Conservation (phyloP, 2,888 invertebrate genomes). For the Ecdyonurus torrentis region DNA sequence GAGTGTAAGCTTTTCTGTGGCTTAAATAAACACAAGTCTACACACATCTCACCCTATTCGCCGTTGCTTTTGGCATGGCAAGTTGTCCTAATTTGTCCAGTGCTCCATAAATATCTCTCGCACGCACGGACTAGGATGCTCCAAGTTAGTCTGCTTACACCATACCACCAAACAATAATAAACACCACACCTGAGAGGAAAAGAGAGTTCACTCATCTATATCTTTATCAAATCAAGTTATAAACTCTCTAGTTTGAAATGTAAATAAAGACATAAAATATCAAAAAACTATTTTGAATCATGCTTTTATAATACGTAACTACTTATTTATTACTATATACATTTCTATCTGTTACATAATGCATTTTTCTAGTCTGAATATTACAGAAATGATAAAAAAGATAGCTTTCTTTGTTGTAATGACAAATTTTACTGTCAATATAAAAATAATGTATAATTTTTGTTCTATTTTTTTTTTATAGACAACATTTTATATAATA, state of each 20-base stretch:
- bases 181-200: background rate
- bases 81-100: conserved; percentile 3
- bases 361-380: no score
- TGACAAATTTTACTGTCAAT: no score
- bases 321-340: no score
- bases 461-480: no score
- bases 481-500: background rate
- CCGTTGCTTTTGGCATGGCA: background rate
- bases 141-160: background rate
- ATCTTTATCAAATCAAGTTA: no score
- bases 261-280: no score
- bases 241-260: no score
- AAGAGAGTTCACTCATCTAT: background rate
- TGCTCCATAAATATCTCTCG: background rate
- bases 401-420: no score
- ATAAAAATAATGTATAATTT: no score
- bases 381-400: no score
- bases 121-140: background rate
- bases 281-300: no score
- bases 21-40: background rate
- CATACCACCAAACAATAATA: background rate
- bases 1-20: background rate
- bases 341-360: background rate
- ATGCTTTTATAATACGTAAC: no score
- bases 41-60: background rate